A percentile compares a stretch with the other conserved stretches of the same genome.
These are phyloP conservation scores for Drosophila ficusphila DNA, from an alignment of 1,140 invertebrate genomes.

Conservation along the genomic window DNA sequence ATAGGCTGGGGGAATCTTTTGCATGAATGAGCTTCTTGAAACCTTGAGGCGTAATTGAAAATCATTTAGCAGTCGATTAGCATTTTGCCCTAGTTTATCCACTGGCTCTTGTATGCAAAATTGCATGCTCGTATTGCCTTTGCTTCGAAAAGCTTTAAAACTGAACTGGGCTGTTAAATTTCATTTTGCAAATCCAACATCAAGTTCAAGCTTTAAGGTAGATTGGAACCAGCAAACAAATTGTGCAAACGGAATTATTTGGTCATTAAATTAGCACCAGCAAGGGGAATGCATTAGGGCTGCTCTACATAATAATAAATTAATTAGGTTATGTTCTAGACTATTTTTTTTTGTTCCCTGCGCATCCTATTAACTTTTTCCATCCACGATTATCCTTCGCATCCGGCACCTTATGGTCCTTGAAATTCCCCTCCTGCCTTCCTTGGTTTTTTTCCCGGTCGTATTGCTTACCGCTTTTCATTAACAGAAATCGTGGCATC, in stretches of 20 bases:
- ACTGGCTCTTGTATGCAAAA: background rate
- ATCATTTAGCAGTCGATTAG: conserved; percentile 14
- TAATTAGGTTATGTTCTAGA: too few relatives aligned
- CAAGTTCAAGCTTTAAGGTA: background rate
- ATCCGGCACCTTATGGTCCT: conserved; percentile 1
- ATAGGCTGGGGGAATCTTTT: background rate
- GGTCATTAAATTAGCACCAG: too few relatives aligned
- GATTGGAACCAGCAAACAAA: too few relatives aligned
- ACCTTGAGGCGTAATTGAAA: background rate
- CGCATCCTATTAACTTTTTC: background rate
- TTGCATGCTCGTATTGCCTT: conserved; percentile 3
- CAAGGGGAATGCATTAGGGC: too few relatives aligned
- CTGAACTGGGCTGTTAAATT: background rate
- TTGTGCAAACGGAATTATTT: too few relatives aligned
- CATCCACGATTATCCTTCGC: background rate
- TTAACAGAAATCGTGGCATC: conserved; percentile 24
- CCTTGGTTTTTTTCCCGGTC: conserved; percentile 3
- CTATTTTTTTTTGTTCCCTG: background rate
- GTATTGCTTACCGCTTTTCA: conserved; percentile 19
- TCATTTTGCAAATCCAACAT: conserved; percentile 11
- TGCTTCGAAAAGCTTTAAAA: background rate
- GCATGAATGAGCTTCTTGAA: background rate
- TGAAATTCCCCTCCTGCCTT: background rate
- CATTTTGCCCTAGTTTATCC: conserved; percentile 4
- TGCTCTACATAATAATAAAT: too few relatives aligned